A percentile compares a stretch with the other conserved stretches of the same genome.
Conservation (phyloP, 2,888 invertebrate genomes). For the Ganaspis brasiliensis region DNA sequence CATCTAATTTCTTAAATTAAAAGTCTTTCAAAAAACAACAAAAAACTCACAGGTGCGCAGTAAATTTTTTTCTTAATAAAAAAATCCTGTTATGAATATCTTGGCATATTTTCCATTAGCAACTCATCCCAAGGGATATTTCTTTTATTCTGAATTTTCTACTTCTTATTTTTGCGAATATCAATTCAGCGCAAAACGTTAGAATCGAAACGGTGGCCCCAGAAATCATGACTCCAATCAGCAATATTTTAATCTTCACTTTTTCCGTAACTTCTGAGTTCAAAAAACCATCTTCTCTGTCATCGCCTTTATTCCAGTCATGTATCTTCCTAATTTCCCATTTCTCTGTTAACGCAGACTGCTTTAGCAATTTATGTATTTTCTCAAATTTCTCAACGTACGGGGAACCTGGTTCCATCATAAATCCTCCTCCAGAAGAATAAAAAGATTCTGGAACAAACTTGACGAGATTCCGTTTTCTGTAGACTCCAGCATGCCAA, state of each 20-base stretch:
- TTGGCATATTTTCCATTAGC: no score
- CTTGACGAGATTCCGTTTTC: neutral
- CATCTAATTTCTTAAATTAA: no score
- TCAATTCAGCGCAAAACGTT: neutral
- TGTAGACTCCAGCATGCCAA: neutral
- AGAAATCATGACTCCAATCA: neutral
- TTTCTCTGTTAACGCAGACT: neutral
- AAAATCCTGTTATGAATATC: no score
- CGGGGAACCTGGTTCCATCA: neutral
- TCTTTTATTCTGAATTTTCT: no score
- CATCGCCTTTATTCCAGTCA: no score
- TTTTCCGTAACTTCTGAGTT: no score
- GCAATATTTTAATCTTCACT: neutral
- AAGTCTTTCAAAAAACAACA: no score
- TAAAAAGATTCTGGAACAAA: neutral
- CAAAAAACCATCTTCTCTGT: neutral
- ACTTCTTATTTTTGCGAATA: neutral
- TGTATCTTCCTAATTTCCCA: neutral
- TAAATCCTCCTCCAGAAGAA: neutral
- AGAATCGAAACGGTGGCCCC: neutral
- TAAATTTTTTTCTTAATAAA: no score
- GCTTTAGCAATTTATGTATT: neutral
- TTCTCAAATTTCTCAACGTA: neutral
- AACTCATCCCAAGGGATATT: no score
- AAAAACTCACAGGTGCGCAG: no score